These are phyloP conservation scores for Eufriesea mexicana DNA, from an alignment of 1,140 invertebrate species.

Conservation along the genomic window DNA sequence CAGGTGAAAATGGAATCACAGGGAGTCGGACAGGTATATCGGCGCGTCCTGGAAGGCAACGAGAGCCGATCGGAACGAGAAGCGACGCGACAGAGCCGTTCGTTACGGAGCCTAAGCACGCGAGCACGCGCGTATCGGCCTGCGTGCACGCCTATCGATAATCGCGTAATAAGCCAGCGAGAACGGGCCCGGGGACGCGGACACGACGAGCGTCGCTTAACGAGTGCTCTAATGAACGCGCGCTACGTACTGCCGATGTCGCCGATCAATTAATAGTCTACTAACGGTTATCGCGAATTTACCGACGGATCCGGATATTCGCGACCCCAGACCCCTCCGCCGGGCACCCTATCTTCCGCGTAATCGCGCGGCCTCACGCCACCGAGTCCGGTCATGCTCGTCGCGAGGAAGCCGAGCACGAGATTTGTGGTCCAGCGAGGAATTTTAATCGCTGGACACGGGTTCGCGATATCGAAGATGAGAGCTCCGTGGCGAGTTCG, in stretches of 20 bases:
- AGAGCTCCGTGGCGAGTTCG: too few species aligned
- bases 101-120: constrained; percentile 9
- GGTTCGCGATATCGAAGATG: too few species aligned
- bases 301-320: constrained; percentile 40
- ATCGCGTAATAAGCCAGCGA: constrained; percentile 38
- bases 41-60: too few species aligned
- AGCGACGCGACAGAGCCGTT: background rate
- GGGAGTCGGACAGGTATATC: too few species aligned
- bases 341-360: constrained; percentile 2
- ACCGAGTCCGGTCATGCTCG: too few species aligned
- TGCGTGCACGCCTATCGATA: constrained; percentile 14
- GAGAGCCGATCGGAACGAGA: background rate
- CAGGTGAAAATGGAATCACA: too few species aligned
- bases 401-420: too few species aligned
- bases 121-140: background rate
- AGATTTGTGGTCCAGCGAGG: too few species aligned
- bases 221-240: constrained; percentile 47
- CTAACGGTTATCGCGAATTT: constrained; percentile 51
- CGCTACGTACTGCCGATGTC: constrained; percentile 36
- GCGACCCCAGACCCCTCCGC: too few species aligned
- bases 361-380: constrained; percentile 32
- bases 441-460: too few species aligned
- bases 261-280: constrained; percentile 51
- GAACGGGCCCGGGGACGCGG: background rate
- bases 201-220: constrained; percentile 20